Percentiles rank a stretch among this genome's conserved stretches.
Evolutionary conservation across 2,888 invertebrate species (phyloP).

Genomic region (Punctoribates punctum): DNA sequence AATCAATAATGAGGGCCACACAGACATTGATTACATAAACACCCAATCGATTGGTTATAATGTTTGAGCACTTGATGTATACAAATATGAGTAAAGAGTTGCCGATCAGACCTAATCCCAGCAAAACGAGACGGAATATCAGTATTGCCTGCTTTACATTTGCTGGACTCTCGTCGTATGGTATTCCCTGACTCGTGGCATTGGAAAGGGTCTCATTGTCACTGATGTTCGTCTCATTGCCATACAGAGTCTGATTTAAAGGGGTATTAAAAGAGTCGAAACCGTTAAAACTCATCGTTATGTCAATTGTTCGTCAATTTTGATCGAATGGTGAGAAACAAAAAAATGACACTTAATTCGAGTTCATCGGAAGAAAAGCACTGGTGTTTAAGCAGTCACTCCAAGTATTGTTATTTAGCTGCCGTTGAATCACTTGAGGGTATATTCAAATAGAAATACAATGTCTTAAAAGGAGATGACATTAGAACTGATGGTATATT

Average conservation of each 20-base stretch:
- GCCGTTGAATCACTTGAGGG: not conserved
- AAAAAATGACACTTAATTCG: conserved; percentile 1
- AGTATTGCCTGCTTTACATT: conserved; percentile 40
- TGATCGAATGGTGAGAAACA: not conserved
- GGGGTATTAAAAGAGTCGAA: no score
- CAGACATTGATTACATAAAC: conserved; percentile 40
- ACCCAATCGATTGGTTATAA: conserved; percentile 39
- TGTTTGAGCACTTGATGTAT: conserved; percentile 37
- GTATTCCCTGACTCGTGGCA: conserved; percentile 32
- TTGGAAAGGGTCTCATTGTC: not conserved
- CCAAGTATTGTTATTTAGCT: not conserved
- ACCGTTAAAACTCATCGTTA: not conserved
- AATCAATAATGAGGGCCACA: conserved; percentile 37
- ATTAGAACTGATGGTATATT: not conserved
- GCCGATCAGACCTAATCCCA: conserved; percentile 36
- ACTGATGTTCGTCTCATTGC: not conserved
- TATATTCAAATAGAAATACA: not conserved
- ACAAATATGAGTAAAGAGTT: conserved; percentile 37
- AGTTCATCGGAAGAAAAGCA: not conserved
- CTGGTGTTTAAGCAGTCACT: not conserved
- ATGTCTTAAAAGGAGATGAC: not conserved
- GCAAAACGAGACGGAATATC: conserved; percentile 39
- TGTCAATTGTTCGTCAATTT: not conserved
- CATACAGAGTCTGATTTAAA: no score
- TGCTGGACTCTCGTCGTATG: conserved; percentile 34